Evolutionary conservation across 2,113 vertebrate species (phyloP).

Genomic region (Petaurus breviceps): DNA sequence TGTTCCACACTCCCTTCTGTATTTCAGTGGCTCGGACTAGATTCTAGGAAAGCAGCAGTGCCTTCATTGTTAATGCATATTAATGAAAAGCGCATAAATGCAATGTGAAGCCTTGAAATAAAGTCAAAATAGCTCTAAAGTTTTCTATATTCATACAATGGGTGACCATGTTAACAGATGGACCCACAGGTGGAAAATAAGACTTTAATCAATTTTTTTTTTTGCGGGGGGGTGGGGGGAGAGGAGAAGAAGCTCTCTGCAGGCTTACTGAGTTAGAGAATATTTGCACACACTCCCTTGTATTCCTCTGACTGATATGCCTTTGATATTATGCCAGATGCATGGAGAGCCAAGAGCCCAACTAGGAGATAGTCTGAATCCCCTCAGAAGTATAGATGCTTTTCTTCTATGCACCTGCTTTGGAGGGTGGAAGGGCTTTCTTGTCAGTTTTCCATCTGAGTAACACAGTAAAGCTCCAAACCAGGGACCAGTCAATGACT

Average conservation of each 20-base stretch:
- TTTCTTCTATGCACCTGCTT: neutral
- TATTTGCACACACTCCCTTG: neutral
- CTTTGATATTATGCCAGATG: neutral
- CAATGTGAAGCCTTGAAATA: neutral
- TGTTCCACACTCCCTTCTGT: neutral
- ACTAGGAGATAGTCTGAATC: neutral
- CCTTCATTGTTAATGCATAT: neutral
- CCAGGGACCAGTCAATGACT: neutral
- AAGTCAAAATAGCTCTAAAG: neutral
- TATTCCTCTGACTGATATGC: neutral
- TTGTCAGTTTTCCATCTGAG: neutral
- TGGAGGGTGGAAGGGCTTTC: neutral
- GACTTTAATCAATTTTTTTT: neutral
- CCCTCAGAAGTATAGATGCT: neutral
- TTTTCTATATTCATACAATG: neutral
- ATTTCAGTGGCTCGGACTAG: neutral
- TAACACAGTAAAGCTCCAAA: neutral
- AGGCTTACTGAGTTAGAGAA: neutral
- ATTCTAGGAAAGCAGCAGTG: neutral
- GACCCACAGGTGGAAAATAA: neutral
- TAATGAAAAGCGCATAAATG: neutral
- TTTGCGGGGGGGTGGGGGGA: no score
- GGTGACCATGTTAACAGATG: neutral
- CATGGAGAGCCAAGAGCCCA: neutral
- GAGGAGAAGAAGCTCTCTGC: neutral